phyloP scores from a whole-genome alignment of 2,797 vertebrate species.

The Myripristis murdjan region DNA sequence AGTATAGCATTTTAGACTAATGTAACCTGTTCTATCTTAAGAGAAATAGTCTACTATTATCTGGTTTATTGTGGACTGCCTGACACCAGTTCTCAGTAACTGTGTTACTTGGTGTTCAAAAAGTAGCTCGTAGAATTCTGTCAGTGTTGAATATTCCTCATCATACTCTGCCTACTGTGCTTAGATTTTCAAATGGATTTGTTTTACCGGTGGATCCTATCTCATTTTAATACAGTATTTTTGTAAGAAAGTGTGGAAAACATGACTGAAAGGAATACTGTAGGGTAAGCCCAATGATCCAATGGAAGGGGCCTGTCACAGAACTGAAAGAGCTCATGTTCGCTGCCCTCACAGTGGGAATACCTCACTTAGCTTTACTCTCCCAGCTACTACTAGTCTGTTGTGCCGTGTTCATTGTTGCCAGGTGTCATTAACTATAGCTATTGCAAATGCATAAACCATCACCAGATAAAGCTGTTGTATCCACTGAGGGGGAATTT shows the following conservation, averaged over 20 bases:
- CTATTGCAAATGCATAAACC: slow-evolving; percentile 44
- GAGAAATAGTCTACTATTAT: not conserved
- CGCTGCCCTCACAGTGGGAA: slow-evolving; percentile 43
- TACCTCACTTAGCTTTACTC: slow-evolving; percentile 50
- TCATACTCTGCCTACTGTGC: slow-evolving; percentile 24
- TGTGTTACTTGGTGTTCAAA: slow-evolving; percentile 24
- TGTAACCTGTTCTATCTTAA: not conserved
- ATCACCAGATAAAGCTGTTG: slow-evolving; percentile 39
- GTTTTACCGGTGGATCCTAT: slow-evolving; percentile 46
- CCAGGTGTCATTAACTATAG: slow-evolving; percentile 58
- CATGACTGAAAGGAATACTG: slow-evolving; percentile 10
- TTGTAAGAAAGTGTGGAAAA: slow-evolving; percentile 26
- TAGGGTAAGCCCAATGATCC: slow-evolving; percentile 49
- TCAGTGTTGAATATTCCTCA: slow-evolving; percentile 42
- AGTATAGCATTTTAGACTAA: not conserved
- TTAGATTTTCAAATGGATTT: slow-evolving; percentile 43
- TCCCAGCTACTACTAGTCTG: slow-evolving; percentile 24
- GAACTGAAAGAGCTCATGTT: slow-evolving; percentile 47
- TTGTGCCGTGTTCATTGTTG: slow-evolving; percentile 39
- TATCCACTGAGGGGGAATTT: slow-evolving; percentile 10
- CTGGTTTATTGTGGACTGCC: slow-evolving; percentile 17
- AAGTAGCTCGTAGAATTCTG: slow-evolving; percentile 35
- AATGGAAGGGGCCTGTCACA: slow-evolving; percentile 47
- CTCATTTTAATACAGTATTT: slow-evolving; percentile 39
- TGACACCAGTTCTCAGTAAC: not conserved